Conservation (phyloP, 1,140 invertebrate species). For the Drosophila kanapiae region DNA sequence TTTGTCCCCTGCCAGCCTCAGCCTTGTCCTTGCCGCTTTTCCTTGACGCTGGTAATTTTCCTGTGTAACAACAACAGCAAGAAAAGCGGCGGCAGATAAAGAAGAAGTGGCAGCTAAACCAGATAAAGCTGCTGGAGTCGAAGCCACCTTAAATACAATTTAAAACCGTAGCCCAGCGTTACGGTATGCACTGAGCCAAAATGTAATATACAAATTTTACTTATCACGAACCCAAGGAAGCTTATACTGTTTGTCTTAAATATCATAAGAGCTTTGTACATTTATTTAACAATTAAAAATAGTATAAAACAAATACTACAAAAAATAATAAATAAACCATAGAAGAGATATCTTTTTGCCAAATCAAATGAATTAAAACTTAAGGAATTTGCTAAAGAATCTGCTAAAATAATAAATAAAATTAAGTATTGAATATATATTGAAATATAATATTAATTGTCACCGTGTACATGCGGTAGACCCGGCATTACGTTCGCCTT, state of each 20-base stretch:
- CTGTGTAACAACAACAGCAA: constrained; percentile 26
- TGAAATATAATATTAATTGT: not conserved
- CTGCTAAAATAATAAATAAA: not conserved
- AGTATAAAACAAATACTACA: no score
- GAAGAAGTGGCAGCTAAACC: constrained; percentile 21
- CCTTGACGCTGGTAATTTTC: constrained; percentile 61
- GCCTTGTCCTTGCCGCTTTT: constrained; percentile 2
- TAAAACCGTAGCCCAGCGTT: constrained; percentile 27
- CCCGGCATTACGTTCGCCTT: constrained; percentile 10
- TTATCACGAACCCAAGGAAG: no score
- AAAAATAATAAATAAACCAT: no score
- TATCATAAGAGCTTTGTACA: no score
- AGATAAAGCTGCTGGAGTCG: constrained; percentile 25
- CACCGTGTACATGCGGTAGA: constrained; percentile 1
- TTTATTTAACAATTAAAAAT: no score
- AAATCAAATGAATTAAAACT: not conserved
- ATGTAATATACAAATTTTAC: not conserved
- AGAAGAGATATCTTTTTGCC: no score
- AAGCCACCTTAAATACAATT: constrained; percentile 57
- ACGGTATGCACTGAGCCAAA: not conserved
- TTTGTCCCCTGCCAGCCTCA: not conserved
- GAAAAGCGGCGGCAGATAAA: constrained; percentile 12
- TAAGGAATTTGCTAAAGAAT: not conserved
- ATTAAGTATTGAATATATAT: not conserved
- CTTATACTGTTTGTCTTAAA: no score